phyloP scores from a whole-genome alignment of 2,888 invertebrate genomes.

The Galeopsomyia nigrocyanea region DNA sequence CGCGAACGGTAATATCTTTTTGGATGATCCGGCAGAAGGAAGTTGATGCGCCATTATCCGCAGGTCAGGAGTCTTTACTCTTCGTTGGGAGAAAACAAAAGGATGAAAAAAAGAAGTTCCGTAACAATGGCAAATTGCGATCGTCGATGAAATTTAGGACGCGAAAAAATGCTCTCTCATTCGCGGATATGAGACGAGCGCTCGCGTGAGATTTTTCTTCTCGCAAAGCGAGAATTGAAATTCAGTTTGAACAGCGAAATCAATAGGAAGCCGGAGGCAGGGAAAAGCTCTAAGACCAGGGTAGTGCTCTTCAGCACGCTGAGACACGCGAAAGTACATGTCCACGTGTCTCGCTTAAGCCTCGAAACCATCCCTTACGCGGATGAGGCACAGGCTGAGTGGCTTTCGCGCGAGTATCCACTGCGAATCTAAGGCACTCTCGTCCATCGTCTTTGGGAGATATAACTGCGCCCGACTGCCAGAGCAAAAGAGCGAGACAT shows the following conservation, averaged over 20 bases:
- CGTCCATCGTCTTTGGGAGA: slow-evolving; percentile 36
- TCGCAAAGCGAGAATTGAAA: neutral
- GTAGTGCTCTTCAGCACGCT: neutral
- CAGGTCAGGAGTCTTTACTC: slow-evolving; percentile 31
- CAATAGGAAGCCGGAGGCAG: no score
- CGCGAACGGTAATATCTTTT: slow-evolving; percentile 33
- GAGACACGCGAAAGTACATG: neutral
- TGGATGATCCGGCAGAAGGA: slow-evolving; percentile 20
- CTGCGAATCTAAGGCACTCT: slow-evolving; percentile 7
- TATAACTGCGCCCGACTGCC: neutral
- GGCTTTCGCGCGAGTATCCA: no score
- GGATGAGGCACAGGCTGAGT: neutral
- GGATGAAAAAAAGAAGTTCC: neutral
- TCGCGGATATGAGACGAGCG: neutral
- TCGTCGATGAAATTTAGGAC: slow-evolving; percentile 2
- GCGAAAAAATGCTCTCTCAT: neutral
- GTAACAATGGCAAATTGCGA: slow-evolving; percentile 12
- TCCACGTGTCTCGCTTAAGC: neutral
- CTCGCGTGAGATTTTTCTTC: neutral
- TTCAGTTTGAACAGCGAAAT: neutral
- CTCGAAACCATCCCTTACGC: neutral
- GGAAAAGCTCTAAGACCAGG: no score
- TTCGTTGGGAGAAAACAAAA: neutral
- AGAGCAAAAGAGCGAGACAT: slow-evolving; percentile 23
- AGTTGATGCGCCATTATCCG: slow-evolving; percentile 27